Percentiles rank a stretch among this genome's conserved stretches.
Conservation (phyloP, 2,797 vertebrate genomes). For the Rhynchonycteris naso region DNA sequence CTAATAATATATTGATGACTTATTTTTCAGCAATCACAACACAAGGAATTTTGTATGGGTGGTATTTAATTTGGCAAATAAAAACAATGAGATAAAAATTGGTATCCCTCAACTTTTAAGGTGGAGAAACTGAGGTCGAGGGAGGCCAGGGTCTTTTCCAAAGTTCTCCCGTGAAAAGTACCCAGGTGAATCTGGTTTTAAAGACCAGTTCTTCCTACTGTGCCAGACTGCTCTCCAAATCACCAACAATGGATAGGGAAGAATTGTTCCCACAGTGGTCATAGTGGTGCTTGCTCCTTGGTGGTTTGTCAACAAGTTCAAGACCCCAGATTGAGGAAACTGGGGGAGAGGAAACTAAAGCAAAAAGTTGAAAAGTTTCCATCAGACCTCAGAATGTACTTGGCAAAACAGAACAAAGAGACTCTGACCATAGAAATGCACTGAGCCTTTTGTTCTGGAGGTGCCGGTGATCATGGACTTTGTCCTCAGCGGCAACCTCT, state of each 20-base stretch:
- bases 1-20: background rate
- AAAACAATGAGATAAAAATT: background rate
- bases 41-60: background rate
- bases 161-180: background rate
- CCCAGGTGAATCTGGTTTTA: too few relatives aligned
- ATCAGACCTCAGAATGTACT: background rate
- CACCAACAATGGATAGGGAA: background rate
- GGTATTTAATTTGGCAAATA: background rate
- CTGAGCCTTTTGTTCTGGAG: background rate
- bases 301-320: background rate
- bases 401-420: background rate
- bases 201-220: background rate
- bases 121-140: background rate
- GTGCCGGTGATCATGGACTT: background rate
- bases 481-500: conserved; percentile 8
- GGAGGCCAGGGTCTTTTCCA: background rate
- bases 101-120: background rate
- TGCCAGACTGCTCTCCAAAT: background rate
- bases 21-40: background rate
- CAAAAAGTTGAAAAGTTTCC: background rate
- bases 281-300: background rate
- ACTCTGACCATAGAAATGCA: background rate
- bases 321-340: background rate
- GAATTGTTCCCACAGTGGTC: background rate
- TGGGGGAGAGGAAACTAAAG: background rate